Conservation (phyloP, 2,113 vertebrate species). For the Pterocles gutturalis region DNA sequence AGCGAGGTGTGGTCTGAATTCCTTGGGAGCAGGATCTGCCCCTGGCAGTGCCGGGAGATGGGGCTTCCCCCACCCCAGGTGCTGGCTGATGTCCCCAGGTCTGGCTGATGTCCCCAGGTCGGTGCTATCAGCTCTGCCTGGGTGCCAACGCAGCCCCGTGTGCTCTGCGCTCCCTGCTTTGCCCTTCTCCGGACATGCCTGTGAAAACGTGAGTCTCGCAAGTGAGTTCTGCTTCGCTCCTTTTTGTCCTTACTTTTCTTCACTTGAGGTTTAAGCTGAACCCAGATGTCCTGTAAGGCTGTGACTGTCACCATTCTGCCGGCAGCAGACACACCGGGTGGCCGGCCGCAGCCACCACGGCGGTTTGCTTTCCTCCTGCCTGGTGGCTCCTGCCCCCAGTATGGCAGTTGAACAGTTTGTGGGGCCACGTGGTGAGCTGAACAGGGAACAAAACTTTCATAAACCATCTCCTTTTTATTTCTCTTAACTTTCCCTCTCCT, state of each 20-base stretch:
- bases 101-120: neutral
- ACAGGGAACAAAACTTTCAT: neutral
- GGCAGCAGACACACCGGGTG: no score
- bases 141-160: rapidly evolving
- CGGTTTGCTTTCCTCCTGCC: neutral
- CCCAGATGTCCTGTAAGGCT: neutral
- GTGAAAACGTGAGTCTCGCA: neutral
- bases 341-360: neutral
- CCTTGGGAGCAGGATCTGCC: neutral
- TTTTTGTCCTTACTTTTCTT: neutral
- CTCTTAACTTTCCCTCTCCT: neutral
- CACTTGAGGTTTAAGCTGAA: neutral
- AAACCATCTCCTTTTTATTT: neutral
- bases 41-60: rapidly evolving
- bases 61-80: neutral
- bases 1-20: neutral
- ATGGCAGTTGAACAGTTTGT: neutral
- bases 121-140: neutral
- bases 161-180: neutral
- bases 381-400: neutral
- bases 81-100: neutral
- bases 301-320: neutral
- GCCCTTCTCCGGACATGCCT: rapidly evolving
- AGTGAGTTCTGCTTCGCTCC: neutral
- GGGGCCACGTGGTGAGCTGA: neutral